These are phyloP conservation scores for Steinernema feltiae DNA, from an alignment of 1,140 invertebrate species.

Conservation along the genomic window DNA sequence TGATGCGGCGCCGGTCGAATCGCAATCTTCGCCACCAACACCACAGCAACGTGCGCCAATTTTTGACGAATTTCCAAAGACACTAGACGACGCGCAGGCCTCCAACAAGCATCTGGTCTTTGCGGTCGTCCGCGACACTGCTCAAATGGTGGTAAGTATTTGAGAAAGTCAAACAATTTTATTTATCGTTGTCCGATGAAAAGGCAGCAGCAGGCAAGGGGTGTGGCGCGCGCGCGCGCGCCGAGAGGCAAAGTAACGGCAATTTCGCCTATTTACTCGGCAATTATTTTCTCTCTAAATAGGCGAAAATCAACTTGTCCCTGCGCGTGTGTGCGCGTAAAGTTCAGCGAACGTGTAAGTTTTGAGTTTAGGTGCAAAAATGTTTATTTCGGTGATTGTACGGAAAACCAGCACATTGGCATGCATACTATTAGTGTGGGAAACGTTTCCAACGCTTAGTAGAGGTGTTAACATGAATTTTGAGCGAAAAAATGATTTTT, in stretches of 20 bases:
- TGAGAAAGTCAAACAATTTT: conserved; percentile 10
- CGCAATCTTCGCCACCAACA: conserved; percentile 1
- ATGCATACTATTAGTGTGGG: too few relatives aligned
- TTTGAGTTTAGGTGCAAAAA: too few relatives aligned
- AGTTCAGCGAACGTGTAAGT: background rate
- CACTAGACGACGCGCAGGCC: background rate
- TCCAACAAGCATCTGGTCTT: conserved; percentile 31
- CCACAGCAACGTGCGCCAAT: conserved; percentile 4
- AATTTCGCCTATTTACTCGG: background rate
- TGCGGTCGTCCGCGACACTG: conserved; percentile 39
- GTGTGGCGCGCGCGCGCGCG: background rate
- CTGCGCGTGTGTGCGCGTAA: background rate
- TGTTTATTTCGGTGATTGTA: too few relatives aligned
- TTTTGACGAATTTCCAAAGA: conserved; percentile 10
- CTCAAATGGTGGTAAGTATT: conserved; percentile 43
- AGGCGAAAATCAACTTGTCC: too few relatives aligned
- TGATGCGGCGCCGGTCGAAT: conserved; percentile 19
- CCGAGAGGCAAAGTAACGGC: too few relatives aligned
- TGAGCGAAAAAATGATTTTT: too few relatives aligned
- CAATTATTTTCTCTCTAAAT: background rate
- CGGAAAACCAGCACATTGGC: too few relatives aligned
- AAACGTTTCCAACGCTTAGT: too few relatives aligned
- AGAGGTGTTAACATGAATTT: too few relatives aligned
- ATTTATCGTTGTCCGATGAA: too few relatives aligned
- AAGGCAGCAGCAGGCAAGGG: too few relatives aligned